Base-by-base conservation (phyloP, 2,113 vertebrate genomes). In the Deroptyus accipitrinus region DNA sequence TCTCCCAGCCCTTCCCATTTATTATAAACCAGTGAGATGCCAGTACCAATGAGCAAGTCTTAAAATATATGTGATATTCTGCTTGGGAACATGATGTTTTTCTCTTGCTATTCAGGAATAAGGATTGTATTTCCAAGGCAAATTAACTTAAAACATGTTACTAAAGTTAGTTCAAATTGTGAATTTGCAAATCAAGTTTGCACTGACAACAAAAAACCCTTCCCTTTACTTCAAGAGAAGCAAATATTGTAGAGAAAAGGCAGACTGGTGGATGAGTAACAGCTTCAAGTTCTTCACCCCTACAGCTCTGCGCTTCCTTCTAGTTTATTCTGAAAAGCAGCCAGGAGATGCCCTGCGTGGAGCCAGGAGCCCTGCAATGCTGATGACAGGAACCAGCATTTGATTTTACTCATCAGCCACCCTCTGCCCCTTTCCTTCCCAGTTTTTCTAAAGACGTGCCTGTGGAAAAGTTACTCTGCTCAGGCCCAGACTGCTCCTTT, bases 281-380 rank as follows among this genome's bases (percentile, higher is more conserved):
- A 72, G 30, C 68, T 62, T 72, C n/a, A 64, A 69, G 39, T 49
- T 44, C 28, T 78, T 90, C 35, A 57, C 31, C 28, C 48, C 39
- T 77, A 61, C 25, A 55, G 13, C 72, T 75, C 55, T 77, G n/a
- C 5, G 17, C 3, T 82, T 85, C 31, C 41, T 57, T 76, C 39
- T 93, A 41, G 23, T 88, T 49, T 49, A 44, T 63, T 89, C 91
- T 79, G 84, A 90, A 94, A 89, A 94, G n/a, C 42, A 85, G 48
- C 44, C 70, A 82, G 59, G 41, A 72, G 44, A 57, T 94, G 66
- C 25, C 57, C 66, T 42, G 42, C 3, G 0, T 42, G 27, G 61
- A 83, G 51, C 37, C 42, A 70, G 75, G 66, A 83, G 46, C 20
- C 37, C 46, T 77, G 39, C 68, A 55, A 51, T 1, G 20, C 61